These are phyloP conservation scores for Excalfactoria chinensis DNA, from an alignment of 2,113 vertebrate genomes.

Conservation along the genomic window DNA sequence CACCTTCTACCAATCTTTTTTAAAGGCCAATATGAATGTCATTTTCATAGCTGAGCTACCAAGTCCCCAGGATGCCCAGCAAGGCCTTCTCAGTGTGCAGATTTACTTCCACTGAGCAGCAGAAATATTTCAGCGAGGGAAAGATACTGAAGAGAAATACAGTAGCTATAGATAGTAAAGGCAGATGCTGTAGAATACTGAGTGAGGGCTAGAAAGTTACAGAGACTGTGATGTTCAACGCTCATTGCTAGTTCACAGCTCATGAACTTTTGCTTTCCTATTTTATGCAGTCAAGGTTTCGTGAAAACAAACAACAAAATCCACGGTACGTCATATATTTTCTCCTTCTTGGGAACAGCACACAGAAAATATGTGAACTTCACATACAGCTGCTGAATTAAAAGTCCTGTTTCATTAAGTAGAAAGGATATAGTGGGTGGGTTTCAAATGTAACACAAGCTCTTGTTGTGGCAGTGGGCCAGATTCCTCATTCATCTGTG, in stretches of 20 bases:
- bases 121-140: neutral
- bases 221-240: neutral
- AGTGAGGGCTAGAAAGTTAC: neutral
- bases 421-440: neutral
- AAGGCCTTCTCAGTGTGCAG: neutral
- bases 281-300: neutral
- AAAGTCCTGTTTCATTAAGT: neutral
- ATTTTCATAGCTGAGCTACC: neutral
- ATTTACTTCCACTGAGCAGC: slow-evolving; percentile 20
- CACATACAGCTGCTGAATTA: neutral
- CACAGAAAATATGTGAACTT: neutral
- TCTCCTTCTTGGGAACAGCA: neutral
- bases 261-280: neutral
- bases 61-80: neutral
- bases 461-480: neutral
- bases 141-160: neutral
- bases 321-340: neutral
- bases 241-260: neutral
- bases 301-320: neutral
- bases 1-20: neutral
- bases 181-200: neutral
- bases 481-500: neutral
- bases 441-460: neutral
- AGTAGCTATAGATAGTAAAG: neutral
- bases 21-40: neutral